These are phyloP conservation scores for Oophaga pumilio DNA, from an alignment of 2,113 vertebrate species.

Conservation along the genomic window DNA sequence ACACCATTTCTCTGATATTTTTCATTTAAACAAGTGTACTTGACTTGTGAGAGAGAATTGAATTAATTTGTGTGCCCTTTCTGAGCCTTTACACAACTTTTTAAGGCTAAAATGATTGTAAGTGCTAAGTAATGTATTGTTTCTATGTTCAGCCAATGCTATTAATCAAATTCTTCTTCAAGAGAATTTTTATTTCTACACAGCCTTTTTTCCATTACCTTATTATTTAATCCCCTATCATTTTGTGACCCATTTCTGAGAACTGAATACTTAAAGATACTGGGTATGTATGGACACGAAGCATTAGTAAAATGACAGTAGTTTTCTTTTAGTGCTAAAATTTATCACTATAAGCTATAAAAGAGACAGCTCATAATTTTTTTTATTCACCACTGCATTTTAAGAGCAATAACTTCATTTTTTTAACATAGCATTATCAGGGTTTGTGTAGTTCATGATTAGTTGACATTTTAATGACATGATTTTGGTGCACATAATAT, in stretches of 20 bases:
- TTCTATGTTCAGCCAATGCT: slow-evolving; percentile 14
- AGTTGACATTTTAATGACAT: too few relatives aligned
- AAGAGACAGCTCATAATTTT: too few relatives aligned
- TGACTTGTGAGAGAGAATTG: slow-evolving; percentile 43
- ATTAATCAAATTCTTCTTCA: slow-evolving; percentile 23
- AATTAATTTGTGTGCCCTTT: slow-evolving; percentile 38
- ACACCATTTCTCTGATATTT: slow-evolving; percentile 18
- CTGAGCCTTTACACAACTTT: slow-evolving; percentile 36
- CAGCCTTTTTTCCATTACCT: background rate
- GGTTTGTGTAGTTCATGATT: too few relatives aligned
- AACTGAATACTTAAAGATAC: background rate
- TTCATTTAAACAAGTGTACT: slow-evolving; percentile 49
- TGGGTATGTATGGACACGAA: background rate
- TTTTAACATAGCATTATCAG: too few relatives aligned
- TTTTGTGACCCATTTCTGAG: background rate
- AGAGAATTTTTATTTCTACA: background rate
- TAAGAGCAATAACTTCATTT: too few relatives aligned
- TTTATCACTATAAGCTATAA: too few relatives aligned
- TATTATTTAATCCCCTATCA: background rate
- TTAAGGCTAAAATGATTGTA: slow-evolving; percentile 20
- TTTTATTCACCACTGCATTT: too few relatives aligned
- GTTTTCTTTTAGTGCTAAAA: too few relatives aligned
- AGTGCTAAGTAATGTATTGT: slow-evolving; percentile 33
- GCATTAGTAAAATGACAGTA: background rate
- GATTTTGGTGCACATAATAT: too few relatives aligned